A percentile compares a stretch with the other conserved stretches of the same genome.
phyloP scores from a whole-genome alignment of 2,113 vertebrate genomes.

The Ammodytes marinus region DNA sequence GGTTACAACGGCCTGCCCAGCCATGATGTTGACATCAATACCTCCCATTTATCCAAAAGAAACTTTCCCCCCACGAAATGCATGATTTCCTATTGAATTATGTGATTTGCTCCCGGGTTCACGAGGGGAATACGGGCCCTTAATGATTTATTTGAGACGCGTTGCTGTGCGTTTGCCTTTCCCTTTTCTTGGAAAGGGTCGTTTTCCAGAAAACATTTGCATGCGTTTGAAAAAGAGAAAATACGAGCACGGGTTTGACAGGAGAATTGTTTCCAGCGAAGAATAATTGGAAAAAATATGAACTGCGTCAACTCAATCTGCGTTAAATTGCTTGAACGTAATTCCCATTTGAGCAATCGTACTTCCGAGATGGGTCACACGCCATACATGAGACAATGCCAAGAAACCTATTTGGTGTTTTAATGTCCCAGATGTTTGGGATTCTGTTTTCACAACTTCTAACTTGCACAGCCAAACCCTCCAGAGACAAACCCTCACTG shows the following conservation, averaged over 20 bases:
- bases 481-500: conserved; percentile 22
- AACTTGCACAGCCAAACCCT: not conserved
- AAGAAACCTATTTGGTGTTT: conserved; percentile 11
- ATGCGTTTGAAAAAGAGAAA: conserved; percentile 33
- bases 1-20: conserved; percentile 56
- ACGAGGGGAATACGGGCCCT: conserved; percentile 36
- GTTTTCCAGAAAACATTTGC: conserved; percentile 33
- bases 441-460: conserved; percentile 24
- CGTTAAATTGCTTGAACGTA: conserved; percentile 30
- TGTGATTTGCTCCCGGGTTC: conserved; percentile 60
- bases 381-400: not conserved
- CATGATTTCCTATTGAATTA: conserved; percentile 81
- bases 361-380: not conserved
- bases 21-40: conserved; percentile 72
- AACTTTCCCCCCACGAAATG: conserved; percentile 65
- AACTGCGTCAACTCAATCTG: conserved; percentile 38
- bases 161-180: not conserved
- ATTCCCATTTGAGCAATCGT: conserved; percentile 26
- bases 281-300: conserved; percentile 30
- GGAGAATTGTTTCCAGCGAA: conserved; percentile 31
- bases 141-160: conserved; percentile 53
- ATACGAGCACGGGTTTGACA: conserved; percentile 1
- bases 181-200: conserved; percentile 41
- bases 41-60: conserved; percentile 75
- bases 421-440: not conserved